Evolutionary conservation across 1,140 invertebrate genomes (phyloP).

Genomic region (Caenorhabditis brenneri): DNA sequence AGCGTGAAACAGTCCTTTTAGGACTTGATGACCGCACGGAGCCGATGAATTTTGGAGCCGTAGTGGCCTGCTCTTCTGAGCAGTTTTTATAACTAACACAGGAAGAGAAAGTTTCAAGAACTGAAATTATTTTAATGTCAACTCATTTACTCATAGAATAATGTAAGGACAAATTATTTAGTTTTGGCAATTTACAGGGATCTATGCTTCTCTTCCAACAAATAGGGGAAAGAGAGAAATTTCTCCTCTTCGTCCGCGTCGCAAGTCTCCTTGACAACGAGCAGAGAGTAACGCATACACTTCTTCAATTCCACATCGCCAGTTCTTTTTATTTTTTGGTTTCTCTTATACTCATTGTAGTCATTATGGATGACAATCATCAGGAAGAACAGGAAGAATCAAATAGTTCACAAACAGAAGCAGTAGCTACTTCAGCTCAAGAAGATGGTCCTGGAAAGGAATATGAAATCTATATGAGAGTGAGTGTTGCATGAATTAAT

Average conservation of each 20-base stretch:
- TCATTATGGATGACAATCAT: not conserved
- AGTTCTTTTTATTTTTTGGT: not conserved
- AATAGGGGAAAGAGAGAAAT: too few relatives aligned
- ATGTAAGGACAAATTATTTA: too few relatives aligned
- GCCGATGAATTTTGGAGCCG: constrained; percentile 25
- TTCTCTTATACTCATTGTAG: not conserved
- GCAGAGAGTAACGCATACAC: not conserved
- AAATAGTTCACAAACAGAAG: not conserved
- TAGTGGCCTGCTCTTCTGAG: constrained; percentile 47
- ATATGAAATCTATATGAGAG: constrained; percentile 41
- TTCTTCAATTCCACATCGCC: not conserved
- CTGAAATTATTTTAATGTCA: too few relatives aligned
- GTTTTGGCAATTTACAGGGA: too few relatives aligned
- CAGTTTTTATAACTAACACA: not conserved
- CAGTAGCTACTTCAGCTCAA: not conserved
- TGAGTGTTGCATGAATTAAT: constrained; percentile 73
- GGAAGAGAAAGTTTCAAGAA: too few relatives aligned
- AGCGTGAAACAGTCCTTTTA: constrained; percentile 45
- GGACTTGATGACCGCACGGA: constrained; percentile 47
- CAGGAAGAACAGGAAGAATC: constrained; percentile 58
- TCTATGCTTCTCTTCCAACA: too few relatives aligned
- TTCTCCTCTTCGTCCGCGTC: not conserved
- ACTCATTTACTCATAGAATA: too few relatives aligned
- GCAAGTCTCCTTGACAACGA: not conserved
- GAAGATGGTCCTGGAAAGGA: constrained; percentile 46